Evolutionary conservation across 1,140 invertebrate species (phyloP), one percentile per base, ranked within the genome.

Genomic region (Cylas formicarius): DNA sequence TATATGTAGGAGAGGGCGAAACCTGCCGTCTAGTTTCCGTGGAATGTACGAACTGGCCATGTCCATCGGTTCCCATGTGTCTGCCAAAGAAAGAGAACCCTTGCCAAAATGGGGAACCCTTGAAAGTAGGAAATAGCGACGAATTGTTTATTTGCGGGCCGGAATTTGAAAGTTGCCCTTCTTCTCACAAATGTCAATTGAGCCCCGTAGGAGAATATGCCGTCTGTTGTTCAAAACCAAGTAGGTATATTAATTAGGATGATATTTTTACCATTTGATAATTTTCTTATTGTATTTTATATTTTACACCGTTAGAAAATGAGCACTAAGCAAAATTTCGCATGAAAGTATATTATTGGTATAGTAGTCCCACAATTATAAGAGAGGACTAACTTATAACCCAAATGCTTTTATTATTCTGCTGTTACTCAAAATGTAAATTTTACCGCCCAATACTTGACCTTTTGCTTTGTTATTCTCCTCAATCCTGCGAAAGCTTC

Each of bases 141-240:
- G 74, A 72, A 10, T 54, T 73, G 1, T 69, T 84, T 3, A 73
- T 72, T 13, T 90, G 86, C 53, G 85, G 84, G 0, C 84, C 85
- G 0, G 73, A 75, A 44, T 79, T 79, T 23, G 76, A 76, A 21
- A 73, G 73, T 5, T 90, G 87, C 55, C 87, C 87, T 3, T 84
- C 82, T 2, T 84, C 84, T 1, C 86, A 90, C 66, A 86, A 84
- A 48, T 90, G 87, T 55, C 80, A 86, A 52, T 70, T 89, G 33
- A 84, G 84, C 47, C 85, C 85, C 1, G 73, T 87, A 13, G 80
- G 82, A 54, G 80, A 86, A 56, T 81, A 81, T 50, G 79, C 80
- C 1, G 80, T 89, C 1, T 90, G 87, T 66, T 90, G 86, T 62
- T 82, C 84, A 6, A 90, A 90, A 60, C 84, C 86, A 32, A 70